Base-by-base conservation (phyloP, 2,888 invertebrate species). In the Napeogenes sylphis region DNA sequence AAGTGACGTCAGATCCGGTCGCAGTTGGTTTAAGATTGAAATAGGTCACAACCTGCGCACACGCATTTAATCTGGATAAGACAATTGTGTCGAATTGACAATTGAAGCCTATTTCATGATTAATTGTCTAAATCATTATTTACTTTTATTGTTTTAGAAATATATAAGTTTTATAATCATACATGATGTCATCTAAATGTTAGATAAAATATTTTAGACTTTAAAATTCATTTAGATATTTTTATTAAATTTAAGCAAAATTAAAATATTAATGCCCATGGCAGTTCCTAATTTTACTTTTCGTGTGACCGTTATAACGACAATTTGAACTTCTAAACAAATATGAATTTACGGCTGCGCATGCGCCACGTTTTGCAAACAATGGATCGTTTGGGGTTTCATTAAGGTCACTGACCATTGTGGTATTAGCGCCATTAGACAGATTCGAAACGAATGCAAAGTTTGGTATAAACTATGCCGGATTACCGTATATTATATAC, bases 1-100 rank as follows among this genome's bases (percentile, higher is more conserved):
- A 33, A 56, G 47, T 68, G 66, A 68, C 64, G 60, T 68, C 64
- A 68, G 61, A 68, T 68, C 68, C 68, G 60, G 66, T 64, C 66
- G 64, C 42, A 12, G 64, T 47, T 42, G 57, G 3, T 42, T 42
- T 42, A 8, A 55, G 62, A 66, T 64, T 62, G 66, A 66, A 59
- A 64, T 64, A 59, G 62, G 62, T 47, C 62, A 12, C 10, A 42
- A 8, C 8, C 42, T 42, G 42, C 42, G 42, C 42, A 42, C 10
- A 12, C 10, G 54, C 47, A 46, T 57, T 47, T 35, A 58, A 58
- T 68, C 65, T 62, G 64, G 59, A 67, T 10, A 42, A 6, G 61
- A 60, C n/a, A 61, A 61, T 47, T 61, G 68, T 61, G 65, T 64
- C 54, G 62, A 53, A 63, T 21, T 21, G 21, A 21, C 21, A 21